Evolutionary conservation across 2,888 invertebrate species (phyloP).

Genomic region (Plebejus melissa): DNA sequence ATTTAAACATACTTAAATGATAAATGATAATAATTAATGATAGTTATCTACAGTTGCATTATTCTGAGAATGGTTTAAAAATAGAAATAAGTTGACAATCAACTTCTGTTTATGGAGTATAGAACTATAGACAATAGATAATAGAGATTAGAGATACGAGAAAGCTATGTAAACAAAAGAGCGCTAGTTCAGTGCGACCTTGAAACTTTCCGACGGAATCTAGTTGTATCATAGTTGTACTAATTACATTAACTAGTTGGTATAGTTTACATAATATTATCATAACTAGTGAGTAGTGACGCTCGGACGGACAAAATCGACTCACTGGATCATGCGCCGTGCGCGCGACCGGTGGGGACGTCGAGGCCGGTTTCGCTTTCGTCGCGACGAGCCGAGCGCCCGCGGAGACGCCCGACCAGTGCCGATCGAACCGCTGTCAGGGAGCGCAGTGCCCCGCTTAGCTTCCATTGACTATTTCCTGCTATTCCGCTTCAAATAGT

Average conservation of each 20-base stretch:
- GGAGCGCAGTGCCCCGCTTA: slow-evolving; percentile 59
- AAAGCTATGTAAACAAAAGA: slow-evolving; percentile 5
- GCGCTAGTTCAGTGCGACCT: slow-evolving; percentile 17
- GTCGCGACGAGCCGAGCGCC: slow-evolving; percentile 42
- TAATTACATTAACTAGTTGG: slow-evolving; percentile 24
- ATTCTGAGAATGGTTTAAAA: neutral
- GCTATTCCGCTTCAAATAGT: slow-evolving; percentile 51
- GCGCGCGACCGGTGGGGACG: slow-evolving; percentile 40
- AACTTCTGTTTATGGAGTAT: neutral
- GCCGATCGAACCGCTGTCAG: slow-evolving; percentile 57
- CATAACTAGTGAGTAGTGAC: slow-evolving; percentile 5
- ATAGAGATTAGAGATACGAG: neutral
- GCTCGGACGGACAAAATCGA: slow-evolving; percentile 28
- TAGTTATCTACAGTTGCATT: neutral
- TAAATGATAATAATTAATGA: too few species aligned
- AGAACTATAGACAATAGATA: neutral
- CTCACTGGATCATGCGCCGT: slow-evolving; percentile 55
- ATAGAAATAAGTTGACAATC: neutral
- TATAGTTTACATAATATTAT: neutral
- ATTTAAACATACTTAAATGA: too few species aligned
- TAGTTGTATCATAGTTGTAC: slow-evolving; percentile 7
- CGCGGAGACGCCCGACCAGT: slow-evolving; percentile 66
- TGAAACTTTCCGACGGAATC: slow-evolving; percentile 6
- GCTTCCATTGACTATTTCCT: slow-evolving; percentile 70
- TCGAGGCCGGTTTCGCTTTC: slow-evolving; percentile 43